phyloP scores from a whole-genome alignment of 2,113 vertebrate species.

The Odontophorus gujanensis region DNA sequence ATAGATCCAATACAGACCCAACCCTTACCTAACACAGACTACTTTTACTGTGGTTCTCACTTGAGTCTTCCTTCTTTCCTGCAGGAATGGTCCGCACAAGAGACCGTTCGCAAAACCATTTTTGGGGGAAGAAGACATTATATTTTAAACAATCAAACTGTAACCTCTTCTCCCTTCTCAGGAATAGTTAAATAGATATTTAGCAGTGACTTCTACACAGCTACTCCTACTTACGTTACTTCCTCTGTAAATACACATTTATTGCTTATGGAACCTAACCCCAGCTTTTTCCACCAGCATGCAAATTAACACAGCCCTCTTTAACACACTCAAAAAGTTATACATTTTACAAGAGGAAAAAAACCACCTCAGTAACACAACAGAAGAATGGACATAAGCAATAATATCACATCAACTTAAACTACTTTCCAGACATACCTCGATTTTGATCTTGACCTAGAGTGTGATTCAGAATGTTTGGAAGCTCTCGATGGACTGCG shows the following conservation, averaged over 20 bases:
- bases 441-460: constrained; percentile 91
- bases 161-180: not conserved
- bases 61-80: not conserved
- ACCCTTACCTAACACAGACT: not conserved
- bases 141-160: not conserved
- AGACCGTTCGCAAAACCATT: not conserved
- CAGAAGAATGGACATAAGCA: not conserved
- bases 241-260: not conserved
- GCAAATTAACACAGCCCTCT: not conserved
- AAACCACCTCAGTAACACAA: not conserved
- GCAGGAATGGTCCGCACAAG: not conserved
- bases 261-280: not conserved
- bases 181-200: not conserved
- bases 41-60: not conserved
- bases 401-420: not conserved
- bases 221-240: not conserved
- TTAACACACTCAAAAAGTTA: not conserved
- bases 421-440: constrained; percentile 78
- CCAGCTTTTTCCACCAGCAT: not conserved
- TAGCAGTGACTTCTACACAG: not conserved
- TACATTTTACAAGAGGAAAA: not conserved
- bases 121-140: not conserved
- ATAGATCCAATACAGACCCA: not conserved
- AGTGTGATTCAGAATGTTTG: constrained; percentile 90
- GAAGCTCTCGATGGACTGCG: constrained; percentile 88